Evolutionary conservation across 1,140 invertebrate genomes (phyloP), one percentile per base, ranked within the genome.

Genomic region (Polypedilum vanderplanki): DNA sequence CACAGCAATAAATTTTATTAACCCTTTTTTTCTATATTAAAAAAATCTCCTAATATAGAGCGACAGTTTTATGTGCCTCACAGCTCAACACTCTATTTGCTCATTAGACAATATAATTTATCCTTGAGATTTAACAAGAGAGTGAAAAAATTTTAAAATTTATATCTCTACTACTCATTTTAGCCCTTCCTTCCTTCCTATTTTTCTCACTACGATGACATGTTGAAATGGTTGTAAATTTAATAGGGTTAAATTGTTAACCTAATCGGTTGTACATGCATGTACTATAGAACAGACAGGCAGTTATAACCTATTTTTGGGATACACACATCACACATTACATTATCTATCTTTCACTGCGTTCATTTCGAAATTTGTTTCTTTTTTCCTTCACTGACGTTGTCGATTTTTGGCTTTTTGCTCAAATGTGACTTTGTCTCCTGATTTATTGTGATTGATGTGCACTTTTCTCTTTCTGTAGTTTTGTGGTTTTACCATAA

Each of bases 31-130:
- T 57, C 46, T 57, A 57, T 57, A 57, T 57, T n/a, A 57, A 33
- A 33, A 33, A 33, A 33, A n/a, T 57, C n/a, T 57, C 46, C 46
- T 33, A 33, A 33, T 33, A 33, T 33, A 33, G 24, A 57, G 46
- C n/a, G 46, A 57, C 46, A 57, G 46, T n/a, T 57, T 57, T 57
- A 57, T 57, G 46, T 57, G 46, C 9, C 12, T 33, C 24, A 57
- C n/a, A 57, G 46, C 46, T 57, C n/a, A 57, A n/a, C 46, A 57
- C 46, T 57, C 46, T 57, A 57, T 57, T 57, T 57, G 46, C 46
- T 57, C 46, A 57, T 57, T 57, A 57, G 46, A 57, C 46, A 57
- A 57, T 57, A 57, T 57, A 57, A 57, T 57, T 57, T 57, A 57
- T 57, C 46, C 46, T 57, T 12, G 46, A 57, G 46, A 57, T 57